Evolutionary conservation across 2,888 invertebrate species (phyloP), one percentile per base, ranked within the genome.

Genomic region (Pollenia amentaria): DNA sequence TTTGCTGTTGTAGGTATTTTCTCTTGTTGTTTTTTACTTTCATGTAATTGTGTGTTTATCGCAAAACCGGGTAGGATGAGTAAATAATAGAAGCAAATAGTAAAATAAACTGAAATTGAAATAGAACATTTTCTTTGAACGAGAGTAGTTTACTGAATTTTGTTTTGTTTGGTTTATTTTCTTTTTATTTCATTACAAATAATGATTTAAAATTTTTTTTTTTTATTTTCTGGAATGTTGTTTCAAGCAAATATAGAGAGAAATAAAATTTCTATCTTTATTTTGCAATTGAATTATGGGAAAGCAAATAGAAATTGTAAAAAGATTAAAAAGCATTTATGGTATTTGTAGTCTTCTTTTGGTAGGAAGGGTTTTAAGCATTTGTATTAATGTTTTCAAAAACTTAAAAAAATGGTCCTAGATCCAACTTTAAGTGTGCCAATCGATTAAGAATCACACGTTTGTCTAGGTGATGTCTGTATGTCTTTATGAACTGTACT

Each of bases 21-120:
- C 16, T 44, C 3, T 3, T 29, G 29, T n/a, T 2, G 29, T 1
- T 51, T 8, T 10, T 12, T 72, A 21, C 11, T 42, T 72, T 18
- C 29, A 46, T 38, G 11, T 62, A 21, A 9, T 29, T 18, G 38
- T 75, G 48, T 62, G 11, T 44, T 21, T 57, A 38, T 75, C 62
- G 29, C 16, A 60, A 75, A 62, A 48, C 73, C 18, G 48, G 62
- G 16, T 48, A 48, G 29, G 29, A 29, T 1, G 16, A 40, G 48
- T 51, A 64, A 76, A 76, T 51, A 76, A 64, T 18, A 64, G 48
- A 11, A 75, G 64, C 51, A 64, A 75, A 51, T 18, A 21, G 51
- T 42, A 38, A 42, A 29, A 65, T 44, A 16, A 67, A 67, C 18
- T 46, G 6, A 60, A 69, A 67, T 18, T 67, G 55, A 78, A 78